Evolutionary conservation across 2,888 invertebrate species (phyloP).

Genomic region (Dyspetes luteomarginatus): DNA sequence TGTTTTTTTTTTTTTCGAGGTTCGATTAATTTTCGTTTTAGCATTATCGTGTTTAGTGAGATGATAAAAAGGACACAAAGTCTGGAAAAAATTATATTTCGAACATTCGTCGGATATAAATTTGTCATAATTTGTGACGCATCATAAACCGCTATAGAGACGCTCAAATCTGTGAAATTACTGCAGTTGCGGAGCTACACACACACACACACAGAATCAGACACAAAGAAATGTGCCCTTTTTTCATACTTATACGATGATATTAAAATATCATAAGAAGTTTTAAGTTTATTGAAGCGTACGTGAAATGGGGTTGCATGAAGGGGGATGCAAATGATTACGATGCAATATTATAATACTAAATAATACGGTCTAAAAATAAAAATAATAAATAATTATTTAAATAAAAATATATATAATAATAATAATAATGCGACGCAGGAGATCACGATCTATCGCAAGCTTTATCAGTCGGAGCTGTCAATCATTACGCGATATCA

Average conservation of each 20-base stretch:
- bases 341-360: conserved; percentile 9
- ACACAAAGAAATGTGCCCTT: background rate
- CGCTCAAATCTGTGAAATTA: conserved; percentile 2
- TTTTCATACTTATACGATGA: conserved; percentile 13
- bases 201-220: background rate
- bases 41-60: background rate
- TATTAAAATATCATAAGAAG: conserved; percentile 2
- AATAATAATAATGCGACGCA: conserved; percentile 33
- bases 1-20: background rate
- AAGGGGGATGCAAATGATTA: background rate
- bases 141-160: conserved; percentile 69
- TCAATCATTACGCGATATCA: conserved; percentile 53
- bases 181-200: background rate
- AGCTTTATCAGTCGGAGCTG: conserved; percentile 60
- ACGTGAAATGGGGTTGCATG: background rate
- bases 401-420: background rate
- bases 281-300: conserved; percentile 42
- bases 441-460: conserved; percentile 42
- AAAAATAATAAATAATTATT: conserved; percentile 5
- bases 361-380: conserved; percentile 7
- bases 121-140: conserved; percentile 55
- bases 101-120: conserved; percentile 3
- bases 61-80: background rate
- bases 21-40: no score
- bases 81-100: background rate